Percentiles rank a stretch among this genome's conserved stretches.
Conservation (phyloP, 2,888 invertebrate genomes). For the Tipula confusa region DNA sequence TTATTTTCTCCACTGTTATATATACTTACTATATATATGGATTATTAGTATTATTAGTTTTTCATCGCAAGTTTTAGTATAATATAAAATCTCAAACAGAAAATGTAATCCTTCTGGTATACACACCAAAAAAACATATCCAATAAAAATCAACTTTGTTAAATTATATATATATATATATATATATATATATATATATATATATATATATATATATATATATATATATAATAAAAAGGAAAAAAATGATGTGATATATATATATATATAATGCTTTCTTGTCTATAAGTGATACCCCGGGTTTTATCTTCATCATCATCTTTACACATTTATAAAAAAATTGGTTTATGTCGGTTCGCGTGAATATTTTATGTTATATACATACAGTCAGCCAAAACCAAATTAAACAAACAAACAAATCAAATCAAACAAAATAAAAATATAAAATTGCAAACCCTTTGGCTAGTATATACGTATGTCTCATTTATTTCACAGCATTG, state of each 20-base stretch:
- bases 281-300: neutral
- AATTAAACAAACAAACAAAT: conserved; percentile 17
- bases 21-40: neutral
- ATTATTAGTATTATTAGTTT: conserved; percentile 1
- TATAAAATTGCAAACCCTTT: neutral
- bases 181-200: neutral
- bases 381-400: neutral
- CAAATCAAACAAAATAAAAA: neutral
- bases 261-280: neutral
- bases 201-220: neutral
- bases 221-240: no score
- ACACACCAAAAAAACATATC: neutral
- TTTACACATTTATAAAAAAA: neutral
- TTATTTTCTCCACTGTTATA: neutral
- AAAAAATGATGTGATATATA: no score
- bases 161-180: neutral
- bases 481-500: neutral
- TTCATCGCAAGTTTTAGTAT: neutral
- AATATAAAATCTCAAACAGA: neutral
- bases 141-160: neutral
- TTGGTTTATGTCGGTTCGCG: neutral
- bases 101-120: conserved; percentile 1
- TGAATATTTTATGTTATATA: neutral
- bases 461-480: neutral
- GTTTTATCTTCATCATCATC: neutral